Percentiles rank a stretch among this genome's conserved stretches.
phyloP scores from a whole-genome alignment of 2,888 invertebrate species.

The Cephus runcator region DNA sequence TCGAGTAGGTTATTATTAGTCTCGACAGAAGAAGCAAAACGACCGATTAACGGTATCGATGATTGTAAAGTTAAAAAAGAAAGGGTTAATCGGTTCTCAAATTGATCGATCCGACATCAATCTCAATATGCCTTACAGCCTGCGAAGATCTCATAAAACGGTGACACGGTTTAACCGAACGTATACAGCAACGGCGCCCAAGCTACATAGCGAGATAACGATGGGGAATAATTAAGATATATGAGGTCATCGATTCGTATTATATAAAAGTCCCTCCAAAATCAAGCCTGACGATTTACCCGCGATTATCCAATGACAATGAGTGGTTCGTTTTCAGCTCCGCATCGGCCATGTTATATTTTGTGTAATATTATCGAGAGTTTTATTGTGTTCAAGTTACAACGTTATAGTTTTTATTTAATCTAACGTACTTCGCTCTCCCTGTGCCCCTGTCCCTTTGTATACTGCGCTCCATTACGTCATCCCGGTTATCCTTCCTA shows the following conservation, averaged over 20 bases:
- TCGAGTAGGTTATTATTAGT: background rate
- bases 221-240: background rate
- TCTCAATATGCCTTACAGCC: background rate
- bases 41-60: background rate
- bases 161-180: background rate
- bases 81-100: background rate
- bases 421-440: constrained; percentile 15
- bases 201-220: background rate
- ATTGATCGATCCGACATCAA: background rate
- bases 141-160: background rate
- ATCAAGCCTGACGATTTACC: background rate
- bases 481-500: constrained; percentile 18
- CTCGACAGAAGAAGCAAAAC: background rate
- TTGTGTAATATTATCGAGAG: constrained; percentile 39
- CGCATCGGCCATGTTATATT: constrained; percentile 49
- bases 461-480: background rate
- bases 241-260: background rate
- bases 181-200: background rate
- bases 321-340: constrained; percentile 36
- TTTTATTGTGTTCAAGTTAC: constrained; percentile 39
- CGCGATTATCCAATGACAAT: background rate
- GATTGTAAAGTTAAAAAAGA: background rate
- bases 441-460: background rate
- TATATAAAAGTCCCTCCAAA: background rate
- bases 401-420: constrained; percentile 34